A percentile compares a stretch with the other conserved stretches of the same genome.
phyloP scores from a whole-genome alignment of 2,113 vertebrate genomes.

The Panthera leo region DNA sequence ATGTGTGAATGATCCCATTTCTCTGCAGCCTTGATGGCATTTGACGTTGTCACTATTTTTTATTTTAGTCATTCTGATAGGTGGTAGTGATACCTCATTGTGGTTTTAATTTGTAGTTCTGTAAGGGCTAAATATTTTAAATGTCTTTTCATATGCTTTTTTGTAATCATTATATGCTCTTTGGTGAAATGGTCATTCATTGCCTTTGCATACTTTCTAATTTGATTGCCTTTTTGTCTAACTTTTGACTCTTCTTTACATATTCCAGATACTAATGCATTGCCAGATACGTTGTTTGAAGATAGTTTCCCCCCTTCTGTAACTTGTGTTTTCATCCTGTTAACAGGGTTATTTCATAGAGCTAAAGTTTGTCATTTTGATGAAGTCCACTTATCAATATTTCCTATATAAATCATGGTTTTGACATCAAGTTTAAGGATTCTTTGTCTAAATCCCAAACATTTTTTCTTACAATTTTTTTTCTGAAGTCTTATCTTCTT shows the following conservation, averaged over 20 bases:
- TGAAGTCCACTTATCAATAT: neutral
- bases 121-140: neutral
- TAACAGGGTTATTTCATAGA: neutral
- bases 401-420: neutral
- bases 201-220: neutral
- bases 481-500: neutral
- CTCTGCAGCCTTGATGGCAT: neutral
- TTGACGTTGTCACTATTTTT: neutral
- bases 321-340: neutral
- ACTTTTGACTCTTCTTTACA: neutral
- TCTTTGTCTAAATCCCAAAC: neutral
- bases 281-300: neutral
- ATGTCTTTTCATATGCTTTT: neutral
- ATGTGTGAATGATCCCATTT: neutral
- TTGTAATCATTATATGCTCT: neutral
- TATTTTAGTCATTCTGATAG: neutral
- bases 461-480: neutral
- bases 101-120: constrained; percentile 3
- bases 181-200: neutral
- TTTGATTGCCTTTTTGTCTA: neutral
- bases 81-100: neutral
- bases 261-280: neutral
- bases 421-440: neutral
- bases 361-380: neutral
- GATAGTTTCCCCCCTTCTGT: neutral